These are phyloP conservation scores for Ruditapes philippinarum DNA, from an alignment of 1,140 invertebrate species.

Conservation along the genomic window DNA sequence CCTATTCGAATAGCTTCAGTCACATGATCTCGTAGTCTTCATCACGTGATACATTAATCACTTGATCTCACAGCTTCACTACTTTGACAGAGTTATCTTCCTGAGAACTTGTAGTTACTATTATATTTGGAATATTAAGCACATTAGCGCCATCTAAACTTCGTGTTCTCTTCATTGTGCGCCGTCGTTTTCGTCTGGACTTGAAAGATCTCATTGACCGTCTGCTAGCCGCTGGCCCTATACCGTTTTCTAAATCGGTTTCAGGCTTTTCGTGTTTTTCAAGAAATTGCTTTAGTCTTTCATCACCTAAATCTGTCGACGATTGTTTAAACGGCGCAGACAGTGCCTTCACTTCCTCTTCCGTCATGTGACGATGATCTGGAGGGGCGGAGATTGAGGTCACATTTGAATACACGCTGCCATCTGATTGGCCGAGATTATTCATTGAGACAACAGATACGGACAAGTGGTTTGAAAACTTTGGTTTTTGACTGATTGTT, in stretches of 20 bases:
- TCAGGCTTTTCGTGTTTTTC: conserved; percentile 13
- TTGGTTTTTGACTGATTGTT: conserved; percentile 6
- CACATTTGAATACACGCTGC: not conserved
- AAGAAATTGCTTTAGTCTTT: conserved; percentile 47
- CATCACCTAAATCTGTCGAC: conserved; percentile 35
- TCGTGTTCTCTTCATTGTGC: conserved; percentile 17
- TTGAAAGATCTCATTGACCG: conserved; percentile 43
- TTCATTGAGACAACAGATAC: conserved; percentile 26
- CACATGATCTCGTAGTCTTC: too few relatives aligned
- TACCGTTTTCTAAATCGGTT: not conserved
- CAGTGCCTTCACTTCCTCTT: not conserved
- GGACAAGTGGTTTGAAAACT: conserved; percentile 27
- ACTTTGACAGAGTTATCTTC: not conserved
- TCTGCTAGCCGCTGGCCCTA: not conserved
- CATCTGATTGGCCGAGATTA: conserved; percentile 15
- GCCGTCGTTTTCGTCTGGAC: conserved; percentile 11
- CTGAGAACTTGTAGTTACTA: conserved; percentile 11
- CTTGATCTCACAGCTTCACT: not conserved
- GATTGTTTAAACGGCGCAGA: not conserved
- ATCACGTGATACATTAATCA: too few relatives aligned
- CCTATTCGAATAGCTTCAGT: too few relatives aligned
- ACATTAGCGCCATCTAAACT: conserved; percentile 25
- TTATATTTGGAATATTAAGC: conserved; percentile 7
- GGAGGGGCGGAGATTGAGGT: conserved; percentile 2
- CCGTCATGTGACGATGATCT: not conserved